Conservation (phyloP, 1,140 invertebrate genomes). For the Pseudomyrmex flavicornis region DNA sequence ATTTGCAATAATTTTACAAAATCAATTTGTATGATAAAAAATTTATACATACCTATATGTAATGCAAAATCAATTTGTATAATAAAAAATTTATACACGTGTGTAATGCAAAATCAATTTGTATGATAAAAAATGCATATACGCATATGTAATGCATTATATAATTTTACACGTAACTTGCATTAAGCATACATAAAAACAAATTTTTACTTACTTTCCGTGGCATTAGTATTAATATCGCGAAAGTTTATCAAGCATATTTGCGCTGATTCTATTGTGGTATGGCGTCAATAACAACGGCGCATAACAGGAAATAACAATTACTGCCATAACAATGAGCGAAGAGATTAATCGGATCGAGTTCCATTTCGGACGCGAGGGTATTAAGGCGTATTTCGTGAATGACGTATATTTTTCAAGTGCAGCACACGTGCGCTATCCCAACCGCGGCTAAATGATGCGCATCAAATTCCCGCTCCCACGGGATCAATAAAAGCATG, state of each 20-base stretch:
- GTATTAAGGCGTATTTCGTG: constrained; percentile 16
- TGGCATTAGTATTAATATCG: constrained; percentile 15
- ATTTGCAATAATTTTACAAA: too few species aligned
- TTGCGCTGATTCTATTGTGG: not conserved
- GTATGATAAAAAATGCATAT: constrained; percentile 7
- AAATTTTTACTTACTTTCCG: constrained; percentile 1
- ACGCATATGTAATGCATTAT: not conserved
- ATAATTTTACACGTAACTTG: not conserved
- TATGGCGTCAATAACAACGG: not conserved
- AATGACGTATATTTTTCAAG: constrained; percentile 15
- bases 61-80: too few species aligned
- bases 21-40: too few species aligned
- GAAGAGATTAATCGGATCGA: constrained; percentile 31
- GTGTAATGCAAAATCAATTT: not conserved
- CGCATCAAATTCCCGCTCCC: constrained; percentile 1
- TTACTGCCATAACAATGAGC: constrained; percentile 18
- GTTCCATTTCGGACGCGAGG: not conserved
- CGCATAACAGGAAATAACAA: constrained; percentile 6
- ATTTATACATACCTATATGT: too few species aligned
- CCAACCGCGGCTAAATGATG: constrained; percentile 1
- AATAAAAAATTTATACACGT: too few species aligned
- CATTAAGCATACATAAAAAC: constrained; percentile 3
- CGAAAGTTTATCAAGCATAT: not conserved
- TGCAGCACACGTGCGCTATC: not conserved
- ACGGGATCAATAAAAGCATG: not conserved